A percentile compares a stretch with the other conserved stretches of the same genome.
Conservation (phyloP, 1,140 invertebrate species). For the Anoplophora glabripennis region DNA sequence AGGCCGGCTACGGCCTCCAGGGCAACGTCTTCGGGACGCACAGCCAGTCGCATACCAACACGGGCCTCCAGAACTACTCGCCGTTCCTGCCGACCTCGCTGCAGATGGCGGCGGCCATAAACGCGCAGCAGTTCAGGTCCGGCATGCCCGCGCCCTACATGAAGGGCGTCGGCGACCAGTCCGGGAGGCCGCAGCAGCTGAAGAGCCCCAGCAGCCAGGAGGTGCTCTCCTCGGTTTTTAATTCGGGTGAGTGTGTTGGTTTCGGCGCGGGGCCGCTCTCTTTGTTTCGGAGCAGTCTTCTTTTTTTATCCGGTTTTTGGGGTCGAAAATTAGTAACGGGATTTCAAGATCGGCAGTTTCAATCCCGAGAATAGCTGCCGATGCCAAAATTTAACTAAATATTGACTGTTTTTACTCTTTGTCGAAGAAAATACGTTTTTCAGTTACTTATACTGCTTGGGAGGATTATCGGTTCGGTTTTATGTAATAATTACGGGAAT, state of each 20-base stretch:
- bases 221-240: slow-evolving; percentile 46
- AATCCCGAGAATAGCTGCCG: no score
- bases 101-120: slow-evolving; percentile 39
- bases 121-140: slow-evolving; percentile 34
- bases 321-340: no score
- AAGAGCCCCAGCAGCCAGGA: slow-evolving; percentile 47
- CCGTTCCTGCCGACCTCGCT: slow-evolving; percentile 35
- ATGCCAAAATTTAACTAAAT: no score
- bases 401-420: no score
- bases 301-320: no score
- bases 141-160: slow-evolving; percentile 36
- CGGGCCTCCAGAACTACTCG: slow-evolving; percentile 39
- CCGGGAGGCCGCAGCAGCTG: slow-evolving; percentile 41
- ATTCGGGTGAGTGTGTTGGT: slow-evolving; percentile 38
- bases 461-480: no score
- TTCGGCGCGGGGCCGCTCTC: no score
- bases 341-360: no score
- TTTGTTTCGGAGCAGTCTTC: no score
- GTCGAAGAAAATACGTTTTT: no score
- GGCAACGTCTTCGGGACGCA: slow-evolving; percentile 45
- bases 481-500: no score
- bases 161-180: slow-evolving; percentile 37
- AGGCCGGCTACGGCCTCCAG: slow-evolving; percentile 45
- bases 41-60: slow-evolving; percentile 44
- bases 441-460: no score